phyloP scores from a whole-genome alignment of 2,888 invertebrate species.

The Archaeoteleia sp. region DNA sequence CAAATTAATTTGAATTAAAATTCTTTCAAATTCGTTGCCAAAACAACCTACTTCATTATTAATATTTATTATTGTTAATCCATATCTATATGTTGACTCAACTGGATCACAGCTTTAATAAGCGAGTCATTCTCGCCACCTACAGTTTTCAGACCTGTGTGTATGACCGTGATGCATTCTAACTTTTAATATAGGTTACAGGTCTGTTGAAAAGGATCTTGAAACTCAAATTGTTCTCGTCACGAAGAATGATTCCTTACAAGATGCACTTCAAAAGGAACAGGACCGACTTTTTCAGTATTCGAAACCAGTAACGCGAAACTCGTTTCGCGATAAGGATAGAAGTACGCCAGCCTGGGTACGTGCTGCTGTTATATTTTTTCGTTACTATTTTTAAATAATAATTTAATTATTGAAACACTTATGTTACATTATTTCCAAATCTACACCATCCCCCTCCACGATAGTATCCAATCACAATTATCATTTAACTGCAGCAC shows the following conservation, averaged over 20 bases:
- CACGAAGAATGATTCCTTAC: slow-evolving; percentile 83
- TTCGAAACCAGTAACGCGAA: slow-evolving; percentile 78
- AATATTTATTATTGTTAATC: no score
- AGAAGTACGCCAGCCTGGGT: slow-evolving; percentile 70
- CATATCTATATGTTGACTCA: no score
- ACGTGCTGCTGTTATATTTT: slow-evolving; percentile 66
- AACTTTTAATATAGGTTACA: slow-evolving; percentile 76
- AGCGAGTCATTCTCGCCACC: no score
- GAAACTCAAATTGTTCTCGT: slow-evolving; percentile 95
- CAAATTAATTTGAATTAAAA: no score
- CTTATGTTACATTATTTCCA: no score
- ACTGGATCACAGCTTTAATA: no score
- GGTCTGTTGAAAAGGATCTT: slow-evolving; percentile 93
- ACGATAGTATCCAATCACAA: no score
- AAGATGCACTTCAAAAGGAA: slow-evolving; percentile 83
- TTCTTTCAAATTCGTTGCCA: no score
- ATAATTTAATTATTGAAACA: slow-evolving; percentile 13
- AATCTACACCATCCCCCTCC: no score
- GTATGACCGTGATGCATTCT: neutral
- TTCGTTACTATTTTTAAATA: slow-evolving; percentile 71
- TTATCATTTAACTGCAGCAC: no score
- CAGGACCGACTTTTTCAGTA: slow-evolving; percentile 82
- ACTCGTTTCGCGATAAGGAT: slow-evolving; percentile 64
- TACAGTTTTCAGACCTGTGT: no score
- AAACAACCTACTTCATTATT: no score